These are phyloP conservation scores for Falco naumanni DNA, from an alignment of 2,797 vertebrate species.

Conservation along the genomic window DNA sequence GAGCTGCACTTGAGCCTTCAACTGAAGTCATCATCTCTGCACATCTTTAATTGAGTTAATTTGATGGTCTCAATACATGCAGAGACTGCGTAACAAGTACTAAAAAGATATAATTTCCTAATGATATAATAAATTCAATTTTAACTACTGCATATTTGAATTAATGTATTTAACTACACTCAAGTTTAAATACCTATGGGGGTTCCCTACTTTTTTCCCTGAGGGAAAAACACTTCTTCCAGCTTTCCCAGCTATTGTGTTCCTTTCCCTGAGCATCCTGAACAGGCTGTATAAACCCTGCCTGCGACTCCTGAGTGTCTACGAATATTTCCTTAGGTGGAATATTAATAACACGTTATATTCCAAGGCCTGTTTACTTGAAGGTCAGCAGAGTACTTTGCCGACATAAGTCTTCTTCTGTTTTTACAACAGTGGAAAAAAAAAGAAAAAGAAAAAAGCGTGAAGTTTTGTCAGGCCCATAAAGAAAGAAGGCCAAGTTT, in stretches of 20 bases:
- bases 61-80: background rate
- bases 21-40: background rate
- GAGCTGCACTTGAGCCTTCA: background rate
- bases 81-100: background rate
- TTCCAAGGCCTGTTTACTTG: background rate
- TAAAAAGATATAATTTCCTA: constrained; percentile 19
- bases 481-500: background rate
- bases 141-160: background rate
- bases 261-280: background rate
- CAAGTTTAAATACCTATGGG: constrained; percentile 6
- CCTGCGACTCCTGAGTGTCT: background rate
- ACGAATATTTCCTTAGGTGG: background rate
- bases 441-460: background rate
- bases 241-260: background rate
- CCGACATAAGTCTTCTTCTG: background rate
- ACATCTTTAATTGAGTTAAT: background rate
- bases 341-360: background rate
- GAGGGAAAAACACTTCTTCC: background rate
- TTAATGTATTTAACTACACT: background rate
- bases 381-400: background rate
- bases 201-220: background rate
- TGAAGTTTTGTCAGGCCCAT: background rate
- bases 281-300: background rate
- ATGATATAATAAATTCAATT: background rate
- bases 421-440: background rate